A percentile compares a stretch with the other conserved stretches of the same genome.
Evolutionary conservation across 2,113 vertebrate genomes (phyloP).

Genomic region (Origma solitaria): DNA sequence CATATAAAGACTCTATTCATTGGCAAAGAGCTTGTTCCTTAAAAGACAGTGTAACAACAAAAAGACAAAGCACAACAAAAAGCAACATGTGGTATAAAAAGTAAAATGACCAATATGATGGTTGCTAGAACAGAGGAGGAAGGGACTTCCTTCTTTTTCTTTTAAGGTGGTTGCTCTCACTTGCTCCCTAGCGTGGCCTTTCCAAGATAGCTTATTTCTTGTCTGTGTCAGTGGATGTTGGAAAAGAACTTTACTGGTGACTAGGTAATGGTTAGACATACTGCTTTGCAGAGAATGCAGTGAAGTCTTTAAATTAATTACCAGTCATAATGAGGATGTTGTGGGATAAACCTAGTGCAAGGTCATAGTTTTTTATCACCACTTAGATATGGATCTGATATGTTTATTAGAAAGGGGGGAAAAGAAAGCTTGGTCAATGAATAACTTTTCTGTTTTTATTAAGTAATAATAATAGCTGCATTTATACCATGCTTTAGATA

Average conservation of each 20-base stretch:
- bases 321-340: neutral
- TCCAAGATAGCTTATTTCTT: neutral
- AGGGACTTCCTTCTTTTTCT: neutral
- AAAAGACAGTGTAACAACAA: neutral
- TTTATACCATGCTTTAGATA: neutral
- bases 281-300: neutral
- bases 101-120: neutral
- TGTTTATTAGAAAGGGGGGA: neutral
- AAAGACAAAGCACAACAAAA: neutral
- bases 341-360: neutral
- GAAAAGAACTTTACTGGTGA: neutral
- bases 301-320: neutral
- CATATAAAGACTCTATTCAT: neutral
- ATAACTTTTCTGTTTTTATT: conserved; percentile 4
- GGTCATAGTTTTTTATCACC: neutral
- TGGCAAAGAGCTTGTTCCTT: neutral
- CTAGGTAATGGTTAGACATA: neutral
- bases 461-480: neutral
- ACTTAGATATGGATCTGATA: neutral
- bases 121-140: neutral
- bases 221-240: neutral
- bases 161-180: neutral
- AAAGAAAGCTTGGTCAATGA: neutral
- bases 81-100: neutral
- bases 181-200: neutral